phyloP scores from a whole-genome alignment of 2,888 invertebrate species.

The Drosophila robusta region DNA sequence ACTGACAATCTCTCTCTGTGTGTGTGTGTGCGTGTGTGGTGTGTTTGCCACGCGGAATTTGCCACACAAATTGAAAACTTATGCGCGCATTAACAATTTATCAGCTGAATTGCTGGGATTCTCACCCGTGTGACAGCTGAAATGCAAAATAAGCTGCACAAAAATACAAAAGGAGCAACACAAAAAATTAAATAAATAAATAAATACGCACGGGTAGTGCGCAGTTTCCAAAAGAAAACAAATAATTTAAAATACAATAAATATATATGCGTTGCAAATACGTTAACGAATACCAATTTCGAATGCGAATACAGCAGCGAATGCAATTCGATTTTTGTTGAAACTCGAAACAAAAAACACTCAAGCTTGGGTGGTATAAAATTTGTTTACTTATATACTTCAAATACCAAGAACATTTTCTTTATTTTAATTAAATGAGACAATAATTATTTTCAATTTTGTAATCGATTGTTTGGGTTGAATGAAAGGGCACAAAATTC shows the following conservation, averaged over 20 bases:
- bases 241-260: slow-evolving; percentile 58
- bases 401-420: no score
- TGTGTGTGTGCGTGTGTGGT: slow-evolving; percentile 13
- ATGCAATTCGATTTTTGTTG: background rate
- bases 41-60: slow-evolving; percentile 58
- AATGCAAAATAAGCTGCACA: slow-evolving; percentile 37
- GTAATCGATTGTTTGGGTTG: no score
- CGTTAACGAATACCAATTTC: slow-evolving; percentile 9
- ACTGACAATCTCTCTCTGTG: slow-evolving; percentile 24
- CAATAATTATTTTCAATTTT: no score
- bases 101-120: slow-evolving; percentile 69
- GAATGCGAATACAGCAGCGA: slow-evolving; percentile 5
- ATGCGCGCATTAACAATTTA: slow-evolving; percentile 79
- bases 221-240: slow-evolving; percentile 43
- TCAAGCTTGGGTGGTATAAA: background rate
- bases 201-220: slow-evolving; percentile 25
- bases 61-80: slow-evolving; percentile 78
- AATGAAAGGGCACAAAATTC: no score
- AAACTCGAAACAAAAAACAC: background rate
- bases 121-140: slow-evolving; percentile 59
- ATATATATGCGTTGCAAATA: slow-evolving; percentile 35
- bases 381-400: no score
- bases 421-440: no score
- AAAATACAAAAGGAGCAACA: background rate
- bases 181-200: slow-evolving; percentile 17